phyloP scores from a whole-genome alignment of 2,888 invertebrate species.

The Agrilus biguttatus region DNA sequence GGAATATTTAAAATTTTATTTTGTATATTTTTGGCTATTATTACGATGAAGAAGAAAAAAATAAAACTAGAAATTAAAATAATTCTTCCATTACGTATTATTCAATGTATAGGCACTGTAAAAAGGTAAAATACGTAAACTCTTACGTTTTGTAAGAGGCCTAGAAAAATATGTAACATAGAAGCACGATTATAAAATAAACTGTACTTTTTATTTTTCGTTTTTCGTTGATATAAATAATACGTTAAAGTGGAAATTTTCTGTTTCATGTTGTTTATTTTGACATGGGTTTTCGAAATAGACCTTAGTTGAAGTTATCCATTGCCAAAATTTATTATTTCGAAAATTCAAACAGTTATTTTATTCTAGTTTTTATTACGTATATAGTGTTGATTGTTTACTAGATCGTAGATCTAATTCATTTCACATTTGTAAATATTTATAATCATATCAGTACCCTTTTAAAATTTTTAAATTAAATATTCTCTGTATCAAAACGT shows the following conservation, averaged over 20 bases:
- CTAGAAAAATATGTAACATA: slow-evolving; percentile 14
- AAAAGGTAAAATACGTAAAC: slow-evolving; percentile 26
- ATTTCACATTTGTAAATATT: slow-evolving; percentile 40
- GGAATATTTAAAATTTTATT: slow-evolving; percentile 10
- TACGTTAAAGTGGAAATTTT: slow-evolving; percentile 15
- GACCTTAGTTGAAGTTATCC: slow-evolving; percentile 13
- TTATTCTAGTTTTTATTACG: slow-evolving; percentile 35
- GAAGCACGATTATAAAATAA: slow-evolving; percentile 32
- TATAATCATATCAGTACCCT: slow-evolving; percentile 62
- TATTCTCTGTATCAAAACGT: slow-evolving; percentile 37
- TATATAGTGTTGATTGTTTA: slow-evolving; percentile 25
- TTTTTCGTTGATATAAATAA: slow-evolving; percentile 23
- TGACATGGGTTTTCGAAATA: slow-evolving; percentile 15
- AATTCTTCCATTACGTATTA: slow-evolving; percentile 26
- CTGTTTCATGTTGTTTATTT: slow-evolving; percentile 11
- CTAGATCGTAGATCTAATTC: slow-evolving; percentile 35
- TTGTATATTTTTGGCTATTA: slow-evolving; percentile 25
- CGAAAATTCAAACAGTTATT: slow-evolving; percentile 22
- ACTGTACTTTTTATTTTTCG: slow-evolving; percentile 26
- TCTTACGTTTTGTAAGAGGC: slow-evolving; percentile 8
- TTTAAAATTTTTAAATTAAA: slow-evolving; percentile 66
- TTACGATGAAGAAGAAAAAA: slow-evolving; percentile 2
- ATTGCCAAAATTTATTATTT: slow-evolving; percentile 12
- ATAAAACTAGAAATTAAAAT: slow-evolving; percentile 18
- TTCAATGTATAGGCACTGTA: slow-evolving; percentile 29